Evolutionary conservation across 2,113 vertebrate genomes (phyloP).

Genomic region (Ellobius talpinus): DNA sequence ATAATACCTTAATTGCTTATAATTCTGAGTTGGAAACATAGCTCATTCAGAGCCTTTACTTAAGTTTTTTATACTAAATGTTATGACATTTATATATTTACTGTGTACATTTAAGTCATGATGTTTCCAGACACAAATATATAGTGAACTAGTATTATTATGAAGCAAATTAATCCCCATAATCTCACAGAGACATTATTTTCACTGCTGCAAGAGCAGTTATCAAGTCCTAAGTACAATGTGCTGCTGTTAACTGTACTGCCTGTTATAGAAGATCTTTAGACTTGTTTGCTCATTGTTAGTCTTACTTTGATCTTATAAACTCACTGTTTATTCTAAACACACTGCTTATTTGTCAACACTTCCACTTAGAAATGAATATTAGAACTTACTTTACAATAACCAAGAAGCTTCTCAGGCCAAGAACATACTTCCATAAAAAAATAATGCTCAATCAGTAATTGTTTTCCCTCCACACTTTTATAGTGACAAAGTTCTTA

Average conservation of each 20-base stretch:
- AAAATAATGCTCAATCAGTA: not conserved
- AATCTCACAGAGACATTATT: not conserved
- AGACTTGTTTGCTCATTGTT: not conserved
- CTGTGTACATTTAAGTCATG: not conserved
- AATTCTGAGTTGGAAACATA: not conserved
- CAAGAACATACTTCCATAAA: constrained; percentile 29
- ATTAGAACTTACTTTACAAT: constrained; percentile 20
- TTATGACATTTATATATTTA: not conserved
- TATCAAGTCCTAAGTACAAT: not conserved
- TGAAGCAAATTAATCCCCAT: not conserved
- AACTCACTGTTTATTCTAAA: not conserved
- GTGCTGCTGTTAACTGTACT: not conserved
- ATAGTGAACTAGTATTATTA: not conserved
- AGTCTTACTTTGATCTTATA: not conserved
- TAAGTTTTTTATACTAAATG: not conserved
- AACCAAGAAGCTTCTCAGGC: constrained; percentile 27
- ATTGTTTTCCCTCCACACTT: not conserved
- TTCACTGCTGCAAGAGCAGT: not conserved
- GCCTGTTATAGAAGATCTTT: not conserved
- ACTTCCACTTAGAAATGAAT: constrained; percentile 27
- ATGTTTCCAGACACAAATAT: not conserved
- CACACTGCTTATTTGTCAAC: not conserved
- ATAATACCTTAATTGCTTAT: constrained; percentile 16
- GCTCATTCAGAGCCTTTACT: not conserved
- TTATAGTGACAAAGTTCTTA: constrained; percentile 49